Base-by-base conservation (phyloP, 2,797 vertebrate genomes). In the Fringilla coelebs region DNA sequence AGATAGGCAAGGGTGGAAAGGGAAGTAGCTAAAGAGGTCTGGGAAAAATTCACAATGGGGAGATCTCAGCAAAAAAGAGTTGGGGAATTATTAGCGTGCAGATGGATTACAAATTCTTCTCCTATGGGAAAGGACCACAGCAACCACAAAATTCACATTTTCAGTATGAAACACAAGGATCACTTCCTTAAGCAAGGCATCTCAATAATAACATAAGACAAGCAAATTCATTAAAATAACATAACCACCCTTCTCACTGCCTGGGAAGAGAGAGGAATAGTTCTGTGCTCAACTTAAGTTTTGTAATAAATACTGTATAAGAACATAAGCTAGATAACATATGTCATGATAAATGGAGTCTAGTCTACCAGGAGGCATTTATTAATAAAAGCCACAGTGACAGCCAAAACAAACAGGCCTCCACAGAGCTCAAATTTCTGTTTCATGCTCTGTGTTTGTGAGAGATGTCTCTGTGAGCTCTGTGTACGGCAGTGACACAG, bases 391-490 rank as follows among this genome's bases (percentile, higher is more conserved):
- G 21, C 76, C 66, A 28, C 46, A 72, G 85, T 0, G 4, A 43
- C 70, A 93, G 96, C 95, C 96, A 96, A 96, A 96, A 86, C 82
- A 96, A 96, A 95, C 91, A 95, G 94, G 41, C 82, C 76, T 93
- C 68, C 76, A 57, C 58, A 86, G 43, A 80, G 66, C 87, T 96
- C 73, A 40, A 70, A 51, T 93, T 89, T 93, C 78, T 95, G 87
- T 28, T 80, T 71, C 29, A 1, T 68, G 46, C 31, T 76, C 40
- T 78, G 51, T 40, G 26, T 72, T 89, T 83, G 76, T 0, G 6
- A 86, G 85, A 9, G 62, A 28, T 60, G 51, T 78, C 82, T 70
- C 5, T n/a, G n/a, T n/a, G 6, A 78, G 45, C 25, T 45, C 68
- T 49, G 61, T 13, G 6, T 14, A 32, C 18, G 61, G 61, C 65